Conservation (phyloP, 2,888 invertebrate genomes). For the Lepetodrilus schrolli region DNA sequence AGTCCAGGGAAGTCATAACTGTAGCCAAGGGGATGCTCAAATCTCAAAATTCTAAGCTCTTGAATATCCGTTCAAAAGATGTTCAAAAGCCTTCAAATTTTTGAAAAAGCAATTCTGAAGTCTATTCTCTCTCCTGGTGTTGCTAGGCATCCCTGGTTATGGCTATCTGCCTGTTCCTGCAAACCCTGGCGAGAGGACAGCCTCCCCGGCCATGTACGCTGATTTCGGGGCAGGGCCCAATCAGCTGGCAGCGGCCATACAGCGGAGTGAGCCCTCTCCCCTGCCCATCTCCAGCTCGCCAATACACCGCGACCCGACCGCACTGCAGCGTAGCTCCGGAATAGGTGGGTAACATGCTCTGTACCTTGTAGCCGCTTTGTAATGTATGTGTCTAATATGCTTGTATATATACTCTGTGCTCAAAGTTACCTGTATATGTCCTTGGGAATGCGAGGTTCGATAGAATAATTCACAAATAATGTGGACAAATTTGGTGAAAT, state of each 20-base stretch:
- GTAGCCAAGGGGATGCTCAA: not conserved
- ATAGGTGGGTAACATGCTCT: constrained; percentile 39
- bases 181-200: constrained; percentile 77
- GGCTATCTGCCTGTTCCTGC: constrained; percentile 73
- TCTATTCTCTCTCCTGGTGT: too few species aligned
- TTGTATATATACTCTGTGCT: too few species aligned
- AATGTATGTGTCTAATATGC: too few species aligned
- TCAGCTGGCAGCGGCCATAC: constrained; percentile 55
- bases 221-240: constrained; percentile 62
- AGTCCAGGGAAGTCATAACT: constrained; percentile 18
- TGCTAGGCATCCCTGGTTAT: constrained; percentile 77
- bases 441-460: too few species aligned
- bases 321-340: constrained; percentile 35
- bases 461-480: too few species aligned
- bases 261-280: constrained; percentile 70
- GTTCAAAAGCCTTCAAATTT: not conserved
- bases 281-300: constrained; percentile 70
- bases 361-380: too few species aligned
- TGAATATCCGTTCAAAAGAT: not conserved
- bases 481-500: too few species aligned
- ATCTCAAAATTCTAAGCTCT: not conserved
- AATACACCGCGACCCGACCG: constrained; percentile 67
- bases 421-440: too few species aligned
- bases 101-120: not conserved
- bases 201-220: constrained; percentile 75